Percentiles rank a stretch among this genome's conserved stretches.
phyloP scores from a whole-genome alignment of 2,888 invertebrate genomes.

The Drosophila differens region DNA sequence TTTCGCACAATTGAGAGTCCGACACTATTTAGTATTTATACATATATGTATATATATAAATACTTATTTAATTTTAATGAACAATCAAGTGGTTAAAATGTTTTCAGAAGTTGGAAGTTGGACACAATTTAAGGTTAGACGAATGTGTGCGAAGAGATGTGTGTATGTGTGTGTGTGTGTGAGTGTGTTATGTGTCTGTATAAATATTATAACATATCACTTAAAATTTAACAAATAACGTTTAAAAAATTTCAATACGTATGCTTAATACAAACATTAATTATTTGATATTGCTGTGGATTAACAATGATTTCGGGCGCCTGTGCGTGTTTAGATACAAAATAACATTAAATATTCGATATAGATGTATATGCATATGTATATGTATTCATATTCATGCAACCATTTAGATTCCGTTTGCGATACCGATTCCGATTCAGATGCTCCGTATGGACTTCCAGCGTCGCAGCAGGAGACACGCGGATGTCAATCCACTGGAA shows the following conservation, averaged over 20 bases:
- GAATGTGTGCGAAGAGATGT: slow-evolving; percentile 45
- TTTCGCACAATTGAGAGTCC: slow-evolving; percentile 34
- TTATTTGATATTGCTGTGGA: slow-evolving; percentile 48
- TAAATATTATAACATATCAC: slow-evolving; percentile 59
- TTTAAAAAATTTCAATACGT: slow-evolving; percentile 32
- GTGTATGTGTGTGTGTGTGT: slow-evolving; percentile 20
- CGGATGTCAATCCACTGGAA: slow-evolving; percentile 92
- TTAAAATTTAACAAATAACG: slow-evolving; percentile 70
- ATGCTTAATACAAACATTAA: slow-evolving; percentile 34
- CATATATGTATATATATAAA: slow-evolving; percentile 12
- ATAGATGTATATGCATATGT: slow-evolving; percentile 13
- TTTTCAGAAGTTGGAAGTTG: slow-evolving; percentile 19
- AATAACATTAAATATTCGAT: slow-evolving; percentile 47
- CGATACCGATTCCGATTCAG: slow-evolving; percentile 52
- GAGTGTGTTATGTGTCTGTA: slow-evolving; percentile 34
- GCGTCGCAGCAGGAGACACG: slow-evolving; percentile 90
- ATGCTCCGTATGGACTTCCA: slow-evolving; percentile 85
- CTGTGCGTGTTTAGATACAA: slow-evolving; percentile 62
- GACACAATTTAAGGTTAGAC: slow-evolving; percentile 15
- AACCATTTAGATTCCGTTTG: slow-evolving; percentile 3
- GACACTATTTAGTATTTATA: background rate
- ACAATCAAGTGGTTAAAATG: slow-evolving; percentile 28
- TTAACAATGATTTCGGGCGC: slow-evolving; percentile 47
- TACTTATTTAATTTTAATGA: slow-evolving; percentile 11
- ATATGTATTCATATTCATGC: slow-evolving; percentile 13